A percentile compares a stretch with the other conserved stretches of the same genome.
Conservation (phyloP, 2,113 vertebrate species). For the Pituophis catenifer region DNA sequence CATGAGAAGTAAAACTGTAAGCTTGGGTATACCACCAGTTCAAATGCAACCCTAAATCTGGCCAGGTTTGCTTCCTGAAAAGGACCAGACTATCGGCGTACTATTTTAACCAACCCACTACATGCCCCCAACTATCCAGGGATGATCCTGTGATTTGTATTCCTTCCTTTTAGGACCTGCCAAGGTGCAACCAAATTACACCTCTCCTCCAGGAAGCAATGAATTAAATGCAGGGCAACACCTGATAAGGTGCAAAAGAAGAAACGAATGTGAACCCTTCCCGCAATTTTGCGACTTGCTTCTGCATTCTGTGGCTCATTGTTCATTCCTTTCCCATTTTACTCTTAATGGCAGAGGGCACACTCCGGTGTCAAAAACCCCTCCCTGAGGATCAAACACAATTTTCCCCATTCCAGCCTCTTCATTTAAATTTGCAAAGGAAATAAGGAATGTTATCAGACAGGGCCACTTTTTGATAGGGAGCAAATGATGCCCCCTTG, state of each 20-base stretch:
- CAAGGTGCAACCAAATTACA: not conserved
- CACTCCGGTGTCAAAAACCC: not conserved
- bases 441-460: not conserved
- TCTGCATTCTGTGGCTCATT: not conserved
- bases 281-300: not conserved
- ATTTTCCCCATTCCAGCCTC: not conserved
- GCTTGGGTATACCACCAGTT: not conserved
- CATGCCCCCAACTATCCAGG: not conserved
- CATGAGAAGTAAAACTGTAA: not conserved
- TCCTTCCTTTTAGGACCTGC: not conserved
- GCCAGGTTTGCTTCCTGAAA: not conserved
- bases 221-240: not conserved
- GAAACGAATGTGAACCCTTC: not conserved
- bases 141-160: not conserved
- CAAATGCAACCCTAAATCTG: not conserved
- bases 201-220: not conserved
- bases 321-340: not conserved
- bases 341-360: not conserved
- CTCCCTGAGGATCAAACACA: not conserved
- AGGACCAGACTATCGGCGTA: not conserved
- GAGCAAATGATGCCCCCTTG: not conserved
- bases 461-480: not conserved
- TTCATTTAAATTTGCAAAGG: not conserved
- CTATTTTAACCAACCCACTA: not conserved
- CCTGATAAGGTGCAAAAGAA: not conserved